A percentile compares a stretch with the other conserved stretches of the same genome.
Evolutionary conservation across 2,113 vertebrate species (phyloP).

Genomic region (Dendropsophus ebraccatus): DNA sequence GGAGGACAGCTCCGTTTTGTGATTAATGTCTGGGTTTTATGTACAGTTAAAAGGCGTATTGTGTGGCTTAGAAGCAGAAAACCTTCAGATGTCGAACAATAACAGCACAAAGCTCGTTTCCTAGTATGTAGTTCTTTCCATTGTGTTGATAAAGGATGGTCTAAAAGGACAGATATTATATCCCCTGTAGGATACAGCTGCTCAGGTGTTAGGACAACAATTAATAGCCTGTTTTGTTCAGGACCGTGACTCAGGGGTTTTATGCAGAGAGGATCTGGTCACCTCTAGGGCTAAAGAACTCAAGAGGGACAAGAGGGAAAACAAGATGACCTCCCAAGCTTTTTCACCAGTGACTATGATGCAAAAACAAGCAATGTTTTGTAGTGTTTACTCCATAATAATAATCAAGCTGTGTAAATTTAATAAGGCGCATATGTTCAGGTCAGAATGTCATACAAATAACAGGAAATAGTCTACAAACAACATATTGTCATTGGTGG

Average conservation of each 20-base stretch:
- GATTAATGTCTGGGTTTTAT: not conserved
- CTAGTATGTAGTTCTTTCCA: not conserved
- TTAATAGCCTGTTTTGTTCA: constrained; percentile 54
- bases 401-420: not conserved
- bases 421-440: not conserved
- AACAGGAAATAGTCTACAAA: too few species aligned
- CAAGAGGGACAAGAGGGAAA: constrained; percentile 28
- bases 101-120: not conserved
- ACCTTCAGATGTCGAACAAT: constrained; percentile 3
- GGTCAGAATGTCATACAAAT: not conserved
- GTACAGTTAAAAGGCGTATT: not conserved
- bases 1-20: not conserved
- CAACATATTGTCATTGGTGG: too few species aligned
- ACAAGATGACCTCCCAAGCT: constrained; percentile 47
- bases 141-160: constrained; percentile 17
- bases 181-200: constrained; percentile 42
- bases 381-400: not conserved
- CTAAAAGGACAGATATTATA: constrained; percentile 44
- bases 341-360: not conserved
- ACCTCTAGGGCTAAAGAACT: constrained; percentile 33
- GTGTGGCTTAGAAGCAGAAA: not conserved
- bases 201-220: constrained; percentile 58
- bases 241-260: constrained; percentile 51
- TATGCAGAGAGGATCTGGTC: constrained; percentile 36
- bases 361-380: constrained; percentile 15